These are phyloP conservation scores for Montipora sp. DNA, from an alignment of 64 coral and sea anemone genomes.

Conservation along the genomic window DNA sequence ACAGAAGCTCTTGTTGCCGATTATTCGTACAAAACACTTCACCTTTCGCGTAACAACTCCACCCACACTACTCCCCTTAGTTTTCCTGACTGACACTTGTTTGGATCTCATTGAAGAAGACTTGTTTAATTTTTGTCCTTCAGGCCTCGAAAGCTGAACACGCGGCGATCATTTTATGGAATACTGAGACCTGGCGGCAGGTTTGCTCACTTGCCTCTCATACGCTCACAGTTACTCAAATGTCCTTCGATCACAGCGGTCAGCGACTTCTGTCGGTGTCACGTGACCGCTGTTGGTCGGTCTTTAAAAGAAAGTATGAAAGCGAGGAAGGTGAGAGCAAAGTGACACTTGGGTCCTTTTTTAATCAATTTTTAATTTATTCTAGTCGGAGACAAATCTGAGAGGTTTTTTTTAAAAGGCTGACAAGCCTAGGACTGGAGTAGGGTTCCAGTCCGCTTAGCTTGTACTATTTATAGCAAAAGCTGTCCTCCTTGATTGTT, in stretches of 20 bases:
- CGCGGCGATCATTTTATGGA: slow-evolving; percentile 92
- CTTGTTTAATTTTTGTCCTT: background rate
- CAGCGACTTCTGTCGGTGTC: slow-evolving; percentile 87
- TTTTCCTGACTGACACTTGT: too few relatives aligned
- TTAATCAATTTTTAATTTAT: background rate
- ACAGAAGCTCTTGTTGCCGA: too few relatives aligned
- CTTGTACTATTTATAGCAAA: too few relatives aligned
- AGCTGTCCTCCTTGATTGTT: too few relatives aligned
- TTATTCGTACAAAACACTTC: too few relatives aligned
- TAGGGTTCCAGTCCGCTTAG: too few relatives aligned
- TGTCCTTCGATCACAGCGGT: slow-evolving; percentile 86
- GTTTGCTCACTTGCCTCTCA: slow-evolving; percentile 76
- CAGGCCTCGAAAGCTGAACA: slow-evolving; percentile 97
- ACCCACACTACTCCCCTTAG: too few relatives aligned
- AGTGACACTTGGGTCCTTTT: background rate
- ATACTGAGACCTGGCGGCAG: slow-evolving; percentile 84
- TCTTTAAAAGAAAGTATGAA: slow-evolving; percentile 74
- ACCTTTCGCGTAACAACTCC: too few relatives aligned
- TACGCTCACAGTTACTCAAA: slow-evolving; percentile 91
- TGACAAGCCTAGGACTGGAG: too few relatives aligned
- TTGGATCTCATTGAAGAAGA: too few relatives aligned
- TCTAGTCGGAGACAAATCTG: too few relatives aligned
- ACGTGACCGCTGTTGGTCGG: slow-evolving; percentile 89
- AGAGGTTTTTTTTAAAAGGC: too few relatives aligned
- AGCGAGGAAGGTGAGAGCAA: slow-evolving; percentile 25